Base-by-base conservation (phyloP, 1,140 invertebrate species). In the Procambarus clarkii region DNA sequence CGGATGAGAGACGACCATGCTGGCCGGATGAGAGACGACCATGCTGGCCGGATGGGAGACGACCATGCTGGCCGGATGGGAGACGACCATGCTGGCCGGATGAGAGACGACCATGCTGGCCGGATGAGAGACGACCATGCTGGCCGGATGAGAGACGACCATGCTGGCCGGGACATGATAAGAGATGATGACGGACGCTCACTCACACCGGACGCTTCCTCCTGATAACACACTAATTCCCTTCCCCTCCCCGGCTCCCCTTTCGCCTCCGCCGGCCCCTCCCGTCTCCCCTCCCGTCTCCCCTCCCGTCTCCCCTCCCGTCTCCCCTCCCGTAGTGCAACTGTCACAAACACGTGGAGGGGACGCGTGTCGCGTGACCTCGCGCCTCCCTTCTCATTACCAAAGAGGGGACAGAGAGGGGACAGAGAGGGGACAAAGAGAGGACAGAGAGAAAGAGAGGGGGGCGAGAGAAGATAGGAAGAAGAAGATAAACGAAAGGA, bases 281-380 rank as follows among this genome's bases (percentile, higher is more conserved):
- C 2, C 58, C 48, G 4, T 5, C 13, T 46, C 50, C 78, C 21
- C 21, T 18, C 24, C 44, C 21, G 5, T 1, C 15, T 46, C 44
- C 46, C 24, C 2, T 58, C 46, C 50, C 8, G 18, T 74, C 69
- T 11, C 50, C 44, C 46, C 34, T 34, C 48, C 21, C 24, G 2
- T 24, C 8, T 7, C 15, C 3, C 48, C 50, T 58, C 21, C 80
- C 54, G n/a, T n/a, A 15, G 5, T 50, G 80, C 54, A n/a, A 24
- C 80, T 82, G 80, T 82, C 80, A 82, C 80, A 48, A 82, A 82
- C 80, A 82, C 80, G 80, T 82, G 80, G 80, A 60, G 50, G 80
- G 45, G 24, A 50, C 80, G 50, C 80, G 80, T 82, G 80, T n/a
- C 80, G 80, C 80, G 50, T 82, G 80, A 82, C 80, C 80, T 34